Base-by-base conservation (phyloP, 2,888 invertebrate species). In the Melieria crassipennis region DNA sequence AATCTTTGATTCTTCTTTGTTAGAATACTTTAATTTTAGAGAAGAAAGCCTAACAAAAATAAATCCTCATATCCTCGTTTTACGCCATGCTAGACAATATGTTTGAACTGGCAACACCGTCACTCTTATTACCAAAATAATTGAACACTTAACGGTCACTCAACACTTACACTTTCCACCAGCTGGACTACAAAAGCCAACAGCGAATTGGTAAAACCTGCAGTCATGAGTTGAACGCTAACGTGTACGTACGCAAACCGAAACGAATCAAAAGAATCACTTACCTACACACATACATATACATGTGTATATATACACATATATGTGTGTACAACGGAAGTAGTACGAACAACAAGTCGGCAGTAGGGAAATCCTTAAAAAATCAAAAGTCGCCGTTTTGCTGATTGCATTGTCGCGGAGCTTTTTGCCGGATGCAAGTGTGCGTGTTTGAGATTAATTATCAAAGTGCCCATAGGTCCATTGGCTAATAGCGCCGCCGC, bases 161-260 rank as follows among this genome's bases (percentile, higher is more conserved):
- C 47, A 16, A 30, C 50, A 11, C 63, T 72, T 45, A 42, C 62
- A 72, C 67, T 75, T 64, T 71, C 61, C 68, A 64, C 62, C 70
- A 57, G 45, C 16, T 30, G 55, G 66, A 63, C 58, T 74, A 76
- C 75, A 77, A 78, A 77, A 76, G 75, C 73, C 75, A 72, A 69
- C 60, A 68, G 64, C 56, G 60, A 58, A 69, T 52, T 52, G 42
- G 30, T 66, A 65, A 73, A 70, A 57, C 74, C 65, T 71, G 72
- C 81, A 84, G 83, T 84, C 78, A 78, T 78, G 76, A 77, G 77
- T 79, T 75, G 78, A 73, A 77, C 76, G 75, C 78, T 58, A 68
- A 46, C 69, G 77, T 73, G 76, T 63, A 71, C 70, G 75, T 75
- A 73, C 77, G 72, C 42, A 70, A 63, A 7, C 16, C 60, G 73